Conservation (phyloP, 2,888 invertebrate genomes). For the Chrysolina oricalcia region DNA sequence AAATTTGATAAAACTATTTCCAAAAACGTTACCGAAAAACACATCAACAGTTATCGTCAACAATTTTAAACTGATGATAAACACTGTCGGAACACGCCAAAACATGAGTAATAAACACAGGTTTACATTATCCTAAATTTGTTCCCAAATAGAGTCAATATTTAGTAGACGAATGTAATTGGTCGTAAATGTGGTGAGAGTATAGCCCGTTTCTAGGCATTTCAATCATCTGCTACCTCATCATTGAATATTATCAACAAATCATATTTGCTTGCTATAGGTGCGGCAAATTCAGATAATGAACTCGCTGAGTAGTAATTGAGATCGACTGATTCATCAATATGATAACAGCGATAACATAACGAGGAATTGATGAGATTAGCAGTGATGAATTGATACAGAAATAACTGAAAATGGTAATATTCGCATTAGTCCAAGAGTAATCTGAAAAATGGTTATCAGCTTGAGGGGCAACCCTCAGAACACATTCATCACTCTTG, state of each 20-base stretch:
- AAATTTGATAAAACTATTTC: no score
- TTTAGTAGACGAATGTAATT: background rate
- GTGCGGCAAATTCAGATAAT: background rate
- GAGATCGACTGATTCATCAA: no score
- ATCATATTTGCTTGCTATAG: background rate
- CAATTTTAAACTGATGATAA: background rate
- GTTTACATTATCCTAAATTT: background rate
- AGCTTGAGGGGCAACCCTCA: no score
- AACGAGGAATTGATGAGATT: no score
- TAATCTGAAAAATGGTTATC: no score
- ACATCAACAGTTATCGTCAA: background rate
- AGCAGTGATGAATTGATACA: no score
- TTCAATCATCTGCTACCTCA: background rate
- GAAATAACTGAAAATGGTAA: no score
- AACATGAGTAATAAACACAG: background rate
- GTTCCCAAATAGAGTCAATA: slow-evolving; percentile 17
- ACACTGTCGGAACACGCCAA: background rate
- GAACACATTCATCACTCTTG: no score
- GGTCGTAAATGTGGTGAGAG: background rate
- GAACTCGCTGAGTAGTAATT: background rate
- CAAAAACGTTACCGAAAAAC: background rate
- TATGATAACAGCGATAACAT: no score
- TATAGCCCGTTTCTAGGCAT: slow-evolving; percentile 1
- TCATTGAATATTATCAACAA: background rate
- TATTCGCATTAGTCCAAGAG: no score